Conservation (phyloP, 1,140 invertebrate genomes). For the Drosophila melanogaster region Release_6_plus_ISO1_MT NT_037436.4:3267501-3268000, state of each 20-base stretch:
- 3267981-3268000: constrained; percentile 1
- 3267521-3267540: constrained; percentile 87
- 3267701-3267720: constrained; percentile 65
- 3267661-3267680: constrained; percentile 82
- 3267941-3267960: constrained; percentile 76
- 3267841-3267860: constrained; percentile 75
- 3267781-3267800: constrained; percentile 15
- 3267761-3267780: constrained; percentile 19
- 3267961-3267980: constrained; percentile 29
- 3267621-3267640: constrained; percentile 87
- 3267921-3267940: constrained; percentile 60
- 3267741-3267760: constrained; percentile 31
- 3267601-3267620: constrained; percentile 85
- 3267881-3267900: constrained; percentile 67
- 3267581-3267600: neutral
- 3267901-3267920: constrained; percentile 59
- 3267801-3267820: constrained; percentile 39
- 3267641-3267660: constrained; percentile 86
- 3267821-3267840: constrained; percentile 49
- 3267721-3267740: constrained; percentile 64
- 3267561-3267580: neutral
- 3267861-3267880: constrained; percentile 78
- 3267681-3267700: constrained; percentile 64
- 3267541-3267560: constrained; percentile 77
- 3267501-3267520: constrained; percentile 87